A percentile compares a stretch with the other conserved stretches of the same genome.
These are phyloP conservation scores for Bufo bufo DNA, from an alignment of 2,113 vertebrate genomes.

Conservation along the genomic window DNA sequence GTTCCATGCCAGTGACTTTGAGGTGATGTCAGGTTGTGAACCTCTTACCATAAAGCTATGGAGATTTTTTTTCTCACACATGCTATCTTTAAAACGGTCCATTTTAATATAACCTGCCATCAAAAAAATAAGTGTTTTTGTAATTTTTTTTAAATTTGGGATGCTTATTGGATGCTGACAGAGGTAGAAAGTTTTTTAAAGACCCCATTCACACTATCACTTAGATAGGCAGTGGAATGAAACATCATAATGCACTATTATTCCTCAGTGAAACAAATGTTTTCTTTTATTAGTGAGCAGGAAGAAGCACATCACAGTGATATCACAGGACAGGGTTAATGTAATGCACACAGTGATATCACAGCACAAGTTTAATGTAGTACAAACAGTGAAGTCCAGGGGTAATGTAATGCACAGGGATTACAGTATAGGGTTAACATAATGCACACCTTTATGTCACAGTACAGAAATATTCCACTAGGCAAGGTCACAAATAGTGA, in stretches of 20 bases:
- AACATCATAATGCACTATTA: background rate
- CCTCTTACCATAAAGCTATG: constrained; percentile 7
- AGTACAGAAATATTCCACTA: no score
- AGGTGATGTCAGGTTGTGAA: constrained; percentile 13
- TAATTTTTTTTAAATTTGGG: background rate
- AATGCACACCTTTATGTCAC: no score
- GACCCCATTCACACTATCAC: background rate
- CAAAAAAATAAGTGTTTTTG: background rate
- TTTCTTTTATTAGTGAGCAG: no score
- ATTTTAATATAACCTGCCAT: background rate
- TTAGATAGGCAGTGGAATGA: background rate
- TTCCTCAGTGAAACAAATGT: no score
- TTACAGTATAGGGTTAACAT: no score
- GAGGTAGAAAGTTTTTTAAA: background rate
- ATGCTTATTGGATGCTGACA: background rate
- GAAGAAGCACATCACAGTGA: no score
- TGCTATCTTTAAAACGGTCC: background rate
- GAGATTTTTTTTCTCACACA: background rate
- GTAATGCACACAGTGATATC: no score
- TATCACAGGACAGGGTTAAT: no score
- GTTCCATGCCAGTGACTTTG: constrained; percentile 12
- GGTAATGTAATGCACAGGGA: no score
- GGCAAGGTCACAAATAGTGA: no score
- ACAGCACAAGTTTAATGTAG: no score
- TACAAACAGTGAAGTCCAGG: no score